These are phyloP conservation scores for Galemys pyrenaicus DNA, from an alignment of 2,113 vertebrate genomes.

Conservation along the genomic window DNA sequence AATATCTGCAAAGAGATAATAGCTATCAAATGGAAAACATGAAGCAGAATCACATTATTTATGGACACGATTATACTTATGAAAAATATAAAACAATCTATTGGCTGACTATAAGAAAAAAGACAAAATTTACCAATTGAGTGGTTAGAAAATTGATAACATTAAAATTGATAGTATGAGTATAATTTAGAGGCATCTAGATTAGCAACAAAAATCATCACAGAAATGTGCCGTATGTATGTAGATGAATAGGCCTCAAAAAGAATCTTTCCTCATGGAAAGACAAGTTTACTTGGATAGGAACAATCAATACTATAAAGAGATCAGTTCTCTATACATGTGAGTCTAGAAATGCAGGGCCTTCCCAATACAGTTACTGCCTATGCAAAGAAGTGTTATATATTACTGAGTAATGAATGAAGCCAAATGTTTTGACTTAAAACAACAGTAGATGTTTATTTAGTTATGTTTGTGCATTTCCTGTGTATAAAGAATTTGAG, in stretches of 20 bases:
- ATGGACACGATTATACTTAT: background rate
- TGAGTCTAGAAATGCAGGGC: background rate
- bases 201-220: background rate
- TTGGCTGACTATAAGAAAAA: background rate
- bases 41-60: background rate
- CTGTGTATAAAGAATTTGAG: background rate
- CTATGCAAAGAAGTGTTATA: background rate
- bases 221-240: background rate
- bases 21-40: background rate
- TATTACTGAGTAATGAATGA: background rate
- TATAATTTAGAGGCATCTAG: background rate
- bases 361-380: background rate
- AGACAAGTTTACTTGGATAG: background rate
- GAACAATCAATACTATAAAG: background rate
- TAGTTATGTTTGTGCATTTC: background rate
- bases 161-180: constrained; percentile 22
- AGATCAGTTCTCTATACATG: background rate
- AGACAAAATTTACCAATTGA: background rate
- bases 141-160: constrained; percentile 5
- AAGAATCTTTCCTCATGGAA: background rate
- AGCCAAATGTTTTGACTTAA: background rate
- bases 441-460: background rate
- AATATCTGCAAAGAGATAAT: background rate
- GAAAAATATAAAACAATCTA: background rate
- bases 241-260: background rate